Conservation (phyloP, 2,888 invertebrate species). For the Nesidiocoris tenuis region DNA sequence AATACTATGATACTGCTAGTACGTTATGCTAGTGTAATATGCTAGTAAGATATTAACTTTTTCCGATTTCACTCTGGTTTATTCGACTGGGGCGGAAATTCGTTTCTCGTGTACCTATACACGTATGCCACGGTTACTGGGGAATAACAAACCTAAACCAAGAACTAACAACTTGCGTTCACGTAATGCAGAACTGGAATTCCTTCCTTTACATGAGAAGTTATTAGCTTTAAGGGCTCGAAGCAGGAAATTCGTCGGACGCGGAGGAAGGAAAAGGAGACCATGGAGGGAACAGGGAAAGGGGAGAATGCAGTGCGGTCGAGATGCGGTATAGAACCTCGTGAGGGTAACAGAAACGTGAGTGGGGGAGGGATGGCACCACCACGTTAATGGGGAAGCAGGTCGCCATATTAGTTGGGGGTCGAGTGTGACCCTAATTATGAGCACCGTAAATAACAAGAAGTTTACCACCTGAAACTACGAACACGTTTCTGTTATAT, state of each 20-base stretch:
- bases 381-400: slow-evolving; percentile 32
- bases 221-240: background rate
- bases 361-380: slow-evolving; percentile 4
- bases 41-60: too few species aligned
- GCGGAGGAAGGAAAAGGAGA: background rate
- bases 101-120: too few species aligned
- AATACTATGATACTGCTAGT: too few species aligned
- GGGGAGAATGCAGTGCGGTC: background rate
- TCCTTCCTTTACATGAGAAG: background rate
- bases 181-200: too few species aligned
- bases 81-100: too few species aligned
- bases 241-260: background rate
- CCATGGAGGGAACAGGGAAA: background rate
- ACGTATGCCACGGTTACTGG: too few species aligned
- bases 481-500: slow-evolving; percentile 16
- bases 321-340: background rate
- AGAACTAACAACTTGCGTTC: too few species aligned
- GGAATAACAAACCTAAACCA: too few species aligned
- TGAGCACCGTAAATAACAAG: slow-evolving; percentile 44
- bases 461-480: slow-evolving; percentile 43
- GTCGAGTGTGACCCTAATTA: slow-evolving; percentile 39
- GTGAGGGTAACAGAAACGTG: background rate
- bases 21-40: too few species aligned
- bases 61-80: too few species aligned
- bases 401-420: slow-evolving; percentile 32